A percentile compares a stretch with the other conserved stretches of the same genome.
These are phyloP conservation scores for Drosophila varians DNA, from an alignment of 1,140 invertebrate genomes.

Conservation along the genomic window DNA sequence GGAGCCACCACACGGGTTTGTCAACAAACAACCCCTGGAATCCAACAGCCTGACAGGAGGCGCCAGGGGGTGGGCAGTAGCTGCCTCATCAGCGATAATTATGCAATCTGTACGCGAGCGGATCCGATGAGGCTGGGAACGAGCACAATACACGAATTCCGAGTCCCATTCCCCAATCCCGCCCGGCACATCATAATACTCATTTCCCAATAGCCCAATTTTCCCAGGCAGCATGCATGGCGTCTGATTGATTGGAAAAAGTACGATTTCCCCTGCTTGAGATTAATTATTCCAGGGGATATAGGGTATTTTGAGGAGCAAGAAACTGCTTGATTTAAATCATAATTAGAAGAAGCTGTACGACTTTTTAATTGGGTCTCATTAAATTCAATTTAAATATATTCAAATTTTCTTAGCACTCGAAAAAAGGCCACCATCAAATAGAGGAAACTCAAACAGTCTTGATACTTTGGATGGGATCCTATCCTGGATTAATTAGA, in stretches of 20 bases:
- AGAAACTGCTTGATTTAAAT: neutral
- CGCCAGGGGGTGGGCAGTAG: slow-evolving; percentile 5
- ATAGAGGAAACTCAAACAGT: neutral
- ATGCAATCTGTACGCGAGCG: slow-evolving; percentile 63
- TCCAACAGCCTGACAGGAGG: slow-evolving; percentile 1
- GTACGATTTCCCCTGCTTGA: neutral
- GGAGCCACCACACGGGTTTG: slow-evolving; percentile 61
- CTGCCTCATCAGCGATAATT: slow-evolving; percentile 66
- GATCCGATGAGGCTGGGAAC: slow-evolving; percentile 35
- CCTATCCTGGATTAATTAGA: slow-evolving; percentile 62
- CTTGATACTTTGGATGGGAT: neutral
- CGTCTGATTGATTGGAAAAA: slow-evolving; percentile 73
- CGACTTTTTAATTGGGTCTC: neutral
- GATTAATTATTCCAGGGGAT: neutral
- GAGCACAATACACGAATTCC: slow-evolving; percentile 27
- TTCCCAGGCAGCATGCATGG: slow-evolving; percentile 55
- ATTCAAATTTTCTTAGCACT: too few relatives aligned
- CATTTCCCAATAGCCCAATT: slow-evolving; percentile 77
- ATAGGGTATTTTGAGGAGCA: neutral
- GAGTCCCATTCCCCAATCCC: slow-evolving; percentile 14
- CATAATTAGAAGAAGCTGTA: neutral
- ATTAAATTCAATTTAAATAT: neutral
- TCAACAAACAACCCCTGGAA: slow-evolving; percentile 66
- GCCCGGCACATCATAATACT: slow-evolving; percentile 21
- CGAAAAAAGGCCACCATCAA: too few relatives aligned